Evolutionary conservation across 2,888 invertebrate genomes (phyloP).

Genomic region (Chaetoderma sp.): DNA sequence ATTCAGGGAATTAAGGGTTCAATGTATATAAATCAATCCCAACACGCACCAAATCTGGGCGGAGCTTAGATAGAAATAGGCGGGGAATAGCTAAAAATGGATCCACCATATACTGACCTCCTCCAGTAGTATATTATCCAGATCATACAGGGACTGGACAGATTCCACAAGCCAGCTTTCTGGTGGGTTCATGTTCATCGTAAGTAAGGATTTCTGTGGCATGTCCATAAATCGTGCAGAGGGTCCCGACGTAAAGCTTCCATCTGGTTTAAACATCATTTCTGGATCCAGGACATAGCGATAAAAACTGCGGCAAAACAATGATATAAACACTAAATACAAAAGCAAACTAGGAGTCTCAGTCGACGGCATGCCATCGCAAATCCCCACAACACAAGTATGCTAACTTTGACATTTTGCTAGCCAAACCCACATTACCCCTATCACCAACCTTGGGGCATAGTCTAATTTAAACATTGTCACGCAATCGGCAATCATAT

Average conservation of each 20-base stretch:
- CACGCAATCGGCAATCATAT: too few relatives aligned
- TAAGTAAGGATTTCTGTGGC: constrained; percentile 91
- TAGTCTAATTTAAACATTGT: too few relatives aligned
- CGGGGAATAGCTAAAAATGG: too few relatives aligned
- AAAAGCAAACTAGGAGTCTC: too few relatives aligned
- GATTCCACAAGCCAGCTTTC: constrained; percentile 75
- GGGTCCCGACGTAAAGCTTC: constrained; percentile 80
- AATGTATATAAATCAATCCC: too few relatives aligned
- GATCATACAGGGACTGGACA: constrained; percentile 86
- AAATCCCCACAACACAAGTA: background rate
- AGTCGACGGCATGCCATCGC: background rate
- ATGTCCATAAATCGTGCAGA: constrained; percentile 88
- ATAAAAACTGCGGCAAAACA: constrained; percentile 96
- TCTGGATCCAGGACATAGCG: constrained; percentile 94
- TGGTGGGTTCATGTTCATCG: constrained; percentile 88
- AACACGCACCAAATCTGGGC: too few relatives aligned
- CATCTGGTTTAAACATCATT: constrained; percentile 82
- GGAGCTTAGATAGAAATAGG: too few relatives aligned
- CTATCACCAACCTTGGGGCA: too few relatives aligned
- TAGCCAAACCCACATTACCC: background rate
- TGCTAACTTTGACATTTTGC: background rate
- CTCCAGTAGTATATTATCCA: constrained; percentile 95
- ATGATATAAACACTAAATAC: constrained; percentile 47
- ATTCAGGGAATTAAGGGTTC: too few relatives aligned
- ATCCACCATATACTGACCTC: constrained; percentile 76